Conservation (phyloP, 2,797 vertebrate genomes). For the Coluber constrictor region DNA sequence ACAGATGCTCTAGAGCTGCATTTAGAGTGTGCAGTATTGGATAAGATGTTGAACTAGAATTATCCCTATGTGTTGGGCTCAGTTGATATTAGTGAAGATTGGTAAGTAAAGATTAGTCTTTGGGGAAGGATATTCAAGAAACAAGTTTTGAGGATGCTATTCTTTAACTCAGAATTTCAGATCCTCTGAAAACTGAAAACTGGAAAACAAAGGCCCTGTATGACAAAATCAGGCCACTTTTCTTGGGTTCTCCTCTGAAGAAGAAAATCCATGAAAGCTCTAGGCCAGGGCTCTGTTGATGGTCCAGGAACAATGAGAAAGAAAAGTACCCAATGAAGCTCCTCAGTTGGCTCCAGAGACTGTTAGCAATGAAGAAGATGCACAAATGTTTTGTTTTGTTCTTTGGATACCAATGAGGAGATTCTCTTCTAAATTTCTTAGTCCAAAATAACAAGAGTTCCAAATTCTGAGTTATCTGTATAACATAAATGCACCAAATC, state of each 20-base stretch:
- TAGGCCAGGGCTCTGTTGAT: neutral
- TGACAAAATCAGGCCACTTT: neutral
- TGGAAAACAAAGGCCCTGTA: neutral
- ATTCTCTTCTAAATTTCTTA: neutral
- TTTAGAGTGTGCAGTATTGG: neutral
- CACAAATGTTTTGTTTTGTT: neutral
- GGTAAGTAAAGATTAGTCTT: neutral
- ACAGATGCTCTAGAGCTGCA: neutral
- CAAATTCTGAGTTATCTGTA: neutral
- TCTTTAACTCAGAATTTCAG: neutral
- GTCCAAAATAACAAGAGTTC: neutral
- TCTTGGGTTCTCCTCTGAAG: neutral
- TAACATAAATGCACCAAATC: constrained; percentile 4
- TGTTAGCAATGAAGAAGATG: neutral
- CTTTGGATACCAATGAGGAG: neutral
- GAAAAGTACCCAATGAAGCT: neutral
- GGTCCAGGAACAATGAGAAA: neutral
- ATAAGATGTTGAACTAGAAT: no score
- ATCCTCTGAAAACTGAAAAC: neutral
- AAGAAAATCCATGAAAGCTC: neutral
- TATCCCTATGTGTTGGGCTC: neutral
- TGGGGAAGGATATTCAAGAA: neutral
- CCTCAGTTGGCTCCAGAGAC: neutral
- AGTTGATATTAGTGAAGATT: neutral
- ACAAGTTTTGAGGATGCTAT: neutral